Base-by-base conservation (phyloP, 2,113 vertebrate species). In the Dipodomys spectabilis region DNA sequence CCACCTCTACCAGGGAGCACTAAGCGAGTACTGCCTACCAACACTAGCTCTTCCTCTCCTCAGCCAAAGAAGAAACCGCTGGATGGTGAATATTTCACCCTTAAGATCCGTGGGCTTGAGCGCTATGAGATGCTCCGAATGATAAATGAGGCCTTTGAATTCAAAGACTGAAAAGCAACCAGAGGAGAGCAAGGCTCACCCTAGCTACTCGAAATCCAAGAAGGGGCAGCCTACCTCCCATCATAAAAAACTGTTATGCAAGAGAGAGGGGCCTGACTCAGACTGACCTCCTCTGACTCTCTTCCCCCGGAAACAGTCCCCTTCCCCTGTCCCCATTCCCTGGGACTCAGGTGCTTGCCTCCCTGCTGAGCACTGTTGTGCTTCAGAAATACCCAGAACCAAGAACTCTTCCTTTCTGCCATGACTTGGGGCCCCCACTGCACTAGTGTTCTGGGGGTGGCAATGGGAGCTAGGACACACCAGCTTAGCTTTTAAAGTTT, bases 121-220 rank as follows among this genome's bases (percentile, higher is more conserved):
- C 95, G 97, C 0, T 99, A 91, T 0, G 96, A 98, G 1, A 96
- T 97, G 94, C 6, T 99, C 0, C 98, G 97, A 71, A 93, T 96
- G 3, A 84, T 99, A 5, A 98, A 98, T 0, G 98, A 99, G 0
- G 98, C 97, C 8, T 94, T 98, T 22, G 98, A 99, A 53, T 39
- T 98, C 1, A 89, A 95, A 32, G 98, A 67, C 92, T 44, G 67
- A 49, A 6, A 95, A 82, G 30, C 98, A 97, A 28, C 44, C 93
- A 5, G 97, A 95, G 3, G 97, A 90, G 23, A 96, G 87, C 60
- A 96, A 89, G 62, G 93, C 86, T 65, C 95, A 96, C 45, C 90
- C 93, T 30, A 96, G 98, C 72, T 92, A 94, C 23, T 80, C 93
- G 64, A 98, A 98, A 78, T 68, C 89, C 44, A 95, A 97, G 7